Evolutionary conservation across 2,888 invertebrate genomes (phyloP).

Genomic region (Acrobasis consociella): DNA sequence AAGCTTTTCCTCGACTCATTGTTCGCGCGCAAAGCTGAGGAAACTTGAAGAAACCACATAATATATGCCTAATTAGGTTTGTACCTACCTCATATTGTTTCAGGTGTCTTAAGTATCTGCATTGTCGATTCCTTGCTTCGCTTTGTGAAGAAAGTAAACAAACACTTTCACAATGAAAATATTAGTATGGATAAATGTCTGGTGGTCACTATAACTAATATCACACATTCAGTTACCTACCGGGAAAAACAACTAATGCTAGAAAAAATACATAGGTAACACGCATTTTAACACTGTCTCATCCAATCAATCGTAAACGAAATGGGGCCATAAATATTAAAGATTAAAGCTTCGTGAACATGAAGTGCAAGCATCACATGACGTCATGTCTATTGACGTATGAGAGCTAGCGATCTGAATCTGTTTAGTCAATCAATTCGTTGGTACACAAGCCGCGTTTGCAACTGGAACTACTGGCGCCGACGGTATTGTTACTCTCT

Average conservation of each 20-base stretch:
- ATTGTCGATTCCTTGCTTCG: no score
- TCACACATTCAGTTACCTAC: slow-evolving; percentile 66
- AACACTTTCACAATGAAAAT: no score
- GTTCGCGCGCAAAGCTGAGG: no score
- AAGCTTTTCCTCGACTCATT: no score
- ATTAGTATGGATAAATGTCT: no score
- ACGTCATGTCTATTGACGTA: slow-evolving; percentile 79
- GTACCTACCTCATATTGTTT: no score
- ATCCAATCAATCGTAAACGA: slow-evolving; percentile 40
- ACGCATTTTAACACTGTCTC: background rate
- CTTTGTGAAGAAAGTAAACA: no score
- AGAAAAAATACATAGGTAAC: slow-evolving; percentile 6
- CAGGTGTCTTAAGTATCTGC: no score
- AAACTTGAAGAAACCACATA: no score
- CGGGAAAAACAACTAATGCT: slow-evolving; percentile 21
- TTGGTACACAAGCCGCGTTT: slow-evolving; percentile 46
- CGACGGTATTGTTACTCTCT: slow-evolving; percentile 7
- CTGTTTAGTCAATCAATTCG: slow-evolving; percentile 55
- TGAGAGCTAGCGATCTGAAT: slow-evolving; percentile 73
- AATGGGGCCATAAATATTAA: slow-evolving; percentile 52
- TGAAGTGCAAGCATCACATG: slow-evolving; percentile 74
- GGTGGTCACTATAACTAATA: slow-evolving; percentile 62
- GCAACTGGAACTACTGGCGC: slow-evolving; percentile 29
- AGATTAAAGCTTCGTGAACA: slow-evolving; percentile 75
- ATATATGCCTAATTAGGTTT: no score